Evolutionary conservation across 2,888 invertebrate genomes (phyloP), one percentile per base, ranked within the genome.

Genomic region (Julus scanicus): DNA sequence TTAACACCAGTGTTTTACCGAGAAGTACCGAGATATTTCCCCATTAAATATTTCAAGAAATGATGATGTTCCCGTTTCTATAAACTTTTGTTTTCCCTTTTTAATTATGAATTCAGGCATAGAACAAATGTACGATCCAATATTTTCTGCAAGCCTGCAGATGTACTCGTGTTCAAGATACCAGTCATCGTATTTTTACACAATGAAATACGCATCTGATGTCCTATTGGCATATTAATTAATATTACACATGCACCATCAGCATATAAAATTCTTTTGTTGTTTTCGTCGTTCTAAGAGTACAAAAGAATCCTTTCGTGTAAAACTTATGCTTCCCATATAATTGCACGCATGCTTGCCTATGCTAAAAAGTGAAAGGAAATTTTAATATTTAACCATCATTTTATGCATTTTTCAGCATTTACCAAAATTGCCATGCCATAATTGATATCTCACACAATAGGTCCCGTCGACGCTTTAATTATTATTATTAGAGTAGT

Each of bases 371-470:
- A 11, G 37, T 37, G 80, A 80, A 80, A 80, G 80, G 20, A 80
- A 80, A 80, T 37, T 80, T 37, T 80, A 80, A 80, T 80, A 80
- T 80, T 37, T 37, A 80, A 80, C 80, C 80, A 29, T 80, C 80
- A 80, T 80, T 29, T 80, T 80, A 80, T 80, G 80, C 37, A 80
- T 80, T 80, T 80, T 80, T 80, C 80, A 80, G 20, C 80, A 37
- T 80, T 80, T 80, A 80, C 80, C 80, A 37, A 80, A 80, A 80
- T 80, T 80, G 80, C 80, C 80, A 37, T 80, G 80, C 37, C 80
- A 80, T 80, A 80, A 80, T 80, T 80, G 80, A 80, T 80, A 37
- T 80, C 80, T 80, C 13, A 13, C 80, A 80, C 80, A 80, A 80
- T 80, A 80, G 80, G 80, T 13, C 37, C 37, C 11, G 37, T 29